Evolutionary conservation across 1,140 invertebrate genomes (phyloP).

Genomic region (Lethrus apterus): DNA sequence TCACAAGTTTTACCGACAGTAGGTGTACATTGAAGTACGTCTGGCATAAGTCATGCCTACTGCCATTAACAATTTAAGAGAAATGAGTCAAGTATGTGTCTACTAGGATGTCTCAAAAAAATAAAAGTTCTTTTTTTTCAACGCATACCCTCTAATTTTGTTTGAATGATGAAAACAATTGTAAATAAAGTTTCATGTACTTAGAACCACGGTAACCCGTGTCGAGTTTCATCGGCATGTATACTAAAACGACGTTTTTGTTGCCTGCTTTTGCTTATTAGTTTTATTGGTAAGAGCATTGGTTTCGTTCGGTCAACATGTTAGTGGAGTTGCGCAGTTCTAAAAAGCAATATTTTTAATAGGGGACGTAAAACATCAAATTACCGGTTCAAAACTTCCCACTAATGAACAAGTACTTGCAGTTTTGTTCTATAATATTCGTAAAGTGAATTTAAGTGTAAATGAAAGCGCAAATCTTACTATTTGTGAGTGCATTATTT

Average conservation of each 20-base stretch:
- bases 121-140: too few relatives aligned
- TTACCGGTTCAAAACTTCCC: neutral
- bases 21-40: too few relatives aligned
- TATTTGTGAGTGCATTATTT: too few relatives aligned
- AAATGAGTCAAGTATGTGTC: too few relatives aligned
- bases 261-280: neutral
- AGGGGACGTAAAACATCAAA: conserved; percentile 1
- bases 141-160: too few relatives aligned
- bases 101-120: too few relatives aligned
- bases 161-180: neutral
- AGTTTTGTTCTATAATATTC: neutral
- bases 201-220: neutral
- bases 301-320: neutral
- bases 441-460: conserved; percentile 1
- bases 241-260: neutral
- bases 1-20: too few relatives aligned
- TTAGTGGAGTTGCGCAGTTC: neutral
- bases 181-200: neutral
- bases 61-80: too few relatives aligned
- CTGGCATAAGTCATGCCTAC: too few relatives aligned
- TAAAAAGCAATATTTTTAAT: neutral
- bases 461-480: too few relatives aligned
- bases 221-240: neutral
- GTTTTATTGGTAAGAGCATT: neutral
- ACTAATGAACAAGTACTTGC: neutral